Base-by-base conservation (phyloP, 2,888 invertebrate genomes). In the Antheraea yamamai region DNA sequence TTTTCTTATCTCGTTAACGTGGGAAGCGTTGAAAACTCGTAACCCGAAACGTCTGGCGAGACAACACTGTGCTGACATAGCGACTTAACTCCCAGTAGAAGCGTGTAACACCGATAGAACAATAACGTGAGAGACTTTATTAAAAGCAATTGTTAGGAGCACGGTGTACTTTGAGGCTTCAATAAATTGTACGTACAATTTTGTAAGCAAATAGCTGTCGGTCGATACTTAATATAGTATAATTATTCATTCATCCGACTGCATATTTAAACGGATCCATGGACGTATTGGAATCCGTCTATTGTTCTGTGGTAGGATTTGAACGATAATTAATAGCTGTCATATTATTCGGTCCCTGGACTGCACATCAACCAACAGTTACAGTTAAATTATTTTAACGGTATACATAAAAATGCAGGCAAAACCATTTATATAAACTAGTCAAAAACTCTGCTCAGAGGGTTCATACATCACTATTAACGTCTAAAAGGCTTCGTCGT, bases 381-480 rank as follows among this genome's bases (percentile, higher is more conserved):
- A n/a, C 23, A 23, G 23, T 61, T 0, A n/a, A 23, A 23, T 10
- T 61, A n/a, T 61, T 23, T 61, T 23, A 23, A 61, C 23, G 12
- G 16, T 66, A 30, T 6, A 30, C 26, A 66, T 30, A 66, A 4
- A 66, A 66, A 16, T 4, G 6, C 64, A 6, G 3, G 26, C 0
- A 16, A 16, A 26, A 0, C 64, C 64, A 30, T 30, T 16, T 66
- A 6, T 30, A 16, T 14, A 16, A 16, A 30, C 30, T 30, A 66
- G 64, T 64, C 16, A 30, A 66, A 26, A 66, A 26, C 26, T 30
- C 64, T 16, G 30, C 16, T 66, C 16, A 30, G 64, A 66, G 64
- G 4, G 64, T 30, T 66, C 64, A 66, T 66, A 16, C 26, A 66
- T 66, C 30, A 66, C 64, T 66, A 66, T 66, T 66, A 66, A 66